phyloP scores from a whole-genome alignment of 1,140 invertebrate species.

The Scaptodrosophila lebanonensis region DNA sequence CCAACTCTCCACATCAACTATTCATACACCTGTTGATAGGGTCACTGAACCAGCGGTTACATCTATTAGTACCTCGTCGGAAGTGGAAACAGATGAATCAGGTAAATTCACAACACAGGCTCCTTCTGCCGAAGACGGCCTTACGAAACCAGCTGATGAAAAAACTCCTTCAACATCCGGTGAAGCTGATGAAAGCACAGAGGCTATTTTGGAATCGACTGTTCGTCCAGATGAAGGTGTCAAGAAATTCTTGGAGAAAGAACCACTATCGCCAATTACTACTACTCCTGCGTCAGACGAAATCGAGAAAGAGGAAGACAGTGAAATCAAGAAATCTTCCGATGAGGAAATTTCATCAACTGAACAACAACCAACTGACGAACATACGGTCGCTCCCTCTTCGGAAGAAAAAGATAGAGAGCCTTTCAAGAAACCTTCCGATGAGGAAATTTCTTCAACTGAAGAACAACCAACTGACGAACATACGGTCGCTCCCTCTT shows the following conservation, averaged over 20 bases:
- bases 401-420: slow-evolving; percentile 26
- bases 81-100: slow-evolving; percentile 9
- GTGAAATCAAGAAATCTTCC: slow-evolving; percentile 13
- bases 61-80: slow-evolving; percentile 1
- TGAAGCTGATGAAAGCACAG: slow-evolving; percentile 8
- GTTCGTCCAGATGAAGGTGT: slow-evolving; percentile 3
- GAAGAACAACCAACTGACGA: slow-evolving; percentile 12
- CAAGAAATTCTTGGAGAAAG: slow-evolving; percentile 9
- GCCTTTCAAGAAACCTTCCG: slow-evolving; percentile 7
- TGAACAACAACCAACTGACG: slow-evolving; percentile 6
- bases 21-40: slow-evolving; percentile 21
- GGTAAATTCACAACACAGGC: slow-evolving; percentile 6
- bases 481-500: slow-evolving; percentile 1
- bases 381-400: slow-evolving; percentile 27
- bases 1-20: slow-evolving; percentile 16
- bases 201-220: slow-evolving; percentile 7
- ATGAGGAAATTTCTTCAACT: slow-evolving; percentile 3
- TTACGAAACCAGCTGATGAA: slow-evolving; percentile 15
- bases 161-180: slow-evolving; percentile 2
- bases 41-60: slow-evolving; percentile 8
- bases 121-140: slow-evolving; percentile 1
- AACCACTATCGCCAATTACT: slow-evolving; percentile 16
- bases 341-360: slow-evolving; percentile 13
- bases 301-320: too few relatives aligned
- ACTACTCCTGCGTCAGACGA: slow-evolving; percentile 2